phyloP scores from a whole-genome alignment of 2,888 invertebrate species.

The Elysia crispata region DNA sequence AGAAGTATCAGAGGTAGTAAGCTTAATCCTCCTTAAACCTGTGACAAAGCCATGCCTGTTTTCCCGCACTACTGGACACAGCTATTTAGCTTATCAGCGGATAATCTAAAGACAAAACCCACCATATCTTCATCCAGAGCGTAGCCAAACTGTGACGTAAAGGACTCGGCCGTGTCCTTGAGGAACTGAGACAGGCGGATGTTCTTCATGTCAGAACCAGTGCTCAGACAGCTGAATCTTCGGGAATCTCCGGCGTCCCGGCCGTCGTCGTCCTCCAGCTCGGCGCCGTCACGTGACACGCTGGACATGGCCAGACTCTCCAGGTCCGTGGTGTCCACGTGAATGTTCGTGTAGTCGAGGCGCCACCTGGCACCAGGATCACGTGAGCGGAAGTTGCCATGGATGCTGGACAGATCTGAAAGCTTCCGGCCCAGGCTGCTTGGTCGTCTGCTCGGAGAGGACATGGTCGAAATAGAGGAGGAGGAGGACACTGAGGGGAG shows the following conservation, averaged over 20 bases:
- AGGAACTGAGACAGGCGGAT: conserved; percentile 43
- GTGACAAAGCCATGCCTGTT: too few species aligned
- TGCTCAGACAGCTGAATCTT: conserved; percentile 43
- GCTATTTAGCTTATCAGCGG: too few species aligned
- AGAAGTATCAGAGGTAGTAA: too few species aligned
- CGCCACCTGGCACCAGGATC: conserved; percentile 59
- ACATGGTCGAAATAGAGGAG: neutral
- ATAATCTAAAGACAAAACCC: neutral
- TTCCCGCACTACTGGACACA: too few species aligned
- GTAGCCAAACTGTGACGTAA: conserved; percentile 35
- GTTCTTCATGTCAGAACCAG: conserved; percentile 37
- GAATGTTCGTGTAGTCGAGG: conserved; percentile 67
- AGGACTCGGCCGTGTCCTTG: conserved; percentile 43
- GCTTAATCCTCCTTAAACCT: too few species aligned
- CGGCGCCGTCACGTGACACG: conserved; percentile 1
- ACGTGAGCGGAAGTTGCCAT: conserved; percentile 51
- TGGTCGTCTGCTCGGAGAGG: neutral
- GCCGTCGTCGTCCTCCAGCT: conserved; percentile 7
- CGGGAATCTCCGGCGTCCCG: neutral
- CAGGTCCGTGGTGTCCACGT: conserved; percentile 63
- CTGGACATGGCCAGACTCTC: conserved; percentile 48
- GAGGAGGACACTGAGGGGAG: conserved; percentile 6
- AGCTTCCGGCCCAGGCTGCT: conserved; percentile 6
- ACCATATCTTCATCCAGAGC: conserved; percentile 46
- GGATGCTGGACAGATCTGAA: conserved; percentile 46